phyloP scores from a whole-genome alignment of 2,888 invertebrate genomes.

The Falcaria lacertinaria region DNA sequence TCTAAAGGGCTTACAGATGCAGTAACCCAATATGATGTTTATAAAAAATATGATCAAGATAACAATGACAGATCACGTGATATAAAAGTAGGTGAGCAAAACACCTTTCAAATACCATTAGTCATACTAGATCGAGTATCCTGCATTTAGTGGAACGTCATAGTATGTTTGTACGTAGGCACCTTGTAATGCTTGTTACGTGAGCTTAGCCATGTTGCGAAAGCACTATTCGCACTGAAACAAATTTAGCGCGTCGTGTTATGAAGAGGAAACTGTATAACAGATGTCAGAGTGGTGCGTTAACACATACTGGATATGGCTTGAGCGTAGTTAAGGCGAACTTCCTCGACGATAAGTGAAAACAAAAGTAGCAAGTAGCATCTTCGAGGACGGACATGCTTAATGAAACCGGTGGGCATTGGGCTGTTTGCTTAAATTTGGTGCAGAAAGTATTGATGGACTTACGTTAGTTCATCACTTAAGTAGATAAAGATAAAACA shows the following conservation, averaged over 20 bases:
- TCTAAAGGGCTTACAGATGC: too few relatives aligned
- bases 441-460: too few relatives aligned
- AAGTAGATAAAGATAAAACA: too few relatives aligned
- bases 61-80: too few relatives aligned
- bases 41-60: too few relatives aligned
- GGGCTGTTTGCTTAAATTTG: too few relatives aligned
- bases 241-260: slow-evolving; percentile 51
- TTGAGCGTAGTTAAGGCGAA: background rate
- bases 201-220: slow-evolving; percentile 64
- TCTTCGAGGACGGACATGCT: too few relatives aligned
- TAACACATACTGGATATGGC: slow-evolving; percentile 31
- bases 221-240: slow-evolving; percentile 58
- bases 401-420: too few relatives aligned
- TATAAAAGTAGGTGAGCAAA: background rate
- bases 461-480: too few relatives aligned
- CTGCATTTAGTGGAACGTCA: background rate
- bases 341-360: too few relatives aligned
- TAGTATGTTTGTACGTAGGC: slow-evolving; percentile 24
- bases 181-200: slow-evolving; percentile 61
- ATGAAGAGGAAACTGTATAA: slow-evolving; percentile 51
- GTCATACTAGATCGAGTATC: background rate
- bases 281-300: slow-evolving; percentile 19
- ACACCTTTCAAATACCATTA: background rate
- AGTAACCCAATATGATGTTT: too few relatives aligned
- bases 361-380: too few relatives aligned